These are phyloP conservation scores for Antigone vipio DNA, from an alignment of 2,113 vertebrate genomes.

Conservation along the genomic window DNA sequence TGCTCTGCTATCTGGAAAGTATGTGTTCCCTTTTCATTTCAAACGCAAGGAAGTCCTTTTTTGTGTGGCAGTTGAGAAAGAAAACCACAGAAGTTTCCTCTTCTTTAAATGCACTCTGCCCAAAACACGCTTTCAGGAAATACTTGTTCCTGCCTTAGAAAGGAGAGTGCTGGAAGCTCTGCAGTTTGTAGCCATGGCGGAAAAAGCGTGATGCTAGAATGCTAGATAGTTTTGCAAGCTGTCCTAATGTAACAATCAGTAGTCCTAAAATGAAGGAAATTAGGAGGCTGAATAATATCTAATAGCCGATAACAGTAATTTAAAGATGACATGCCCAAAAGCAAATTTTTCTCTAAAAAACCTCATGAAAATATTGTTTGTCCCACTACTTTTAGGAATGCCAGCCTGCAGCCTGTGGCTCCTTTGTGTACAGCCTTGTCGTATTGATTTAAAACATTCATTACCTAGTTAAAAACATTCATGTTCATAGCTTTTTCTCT, in stretches of 20 bases:
- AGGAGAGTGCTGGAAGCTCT: neutral
- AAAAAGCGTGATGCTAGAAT: neutral
- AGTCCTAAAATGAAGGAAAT: neutral
- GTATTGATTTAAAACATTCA: neutral
- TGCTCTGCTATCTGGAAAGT: neutral
- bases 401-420: neutral
- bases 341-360: neutral
- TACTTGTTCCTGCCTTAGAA: constrained; percentile 17
- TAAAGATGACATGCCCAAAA: neutral
- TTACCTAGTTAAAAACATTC: neutral
- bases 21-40: neutral
- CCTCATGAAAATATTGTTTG: neutral
- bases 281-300: neutral
- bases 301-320: neutral
- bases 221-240: neutral
- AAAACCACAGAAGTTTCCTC: constrained; percentile 45
- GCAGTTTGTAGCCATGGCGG: neutral
- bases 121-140: neutral
- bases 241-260: neutral
- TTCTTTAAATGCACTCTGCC: neutral
- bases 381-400: neutral
- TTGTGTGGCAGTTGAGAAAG: constrained; percentile 6
- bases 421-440: neutral
- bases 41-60: constrained; percentile 11
- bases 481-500: neutral